Conservation (phyloP, 2,888 invertebrate species). For the Thecophora atra region DNA sequence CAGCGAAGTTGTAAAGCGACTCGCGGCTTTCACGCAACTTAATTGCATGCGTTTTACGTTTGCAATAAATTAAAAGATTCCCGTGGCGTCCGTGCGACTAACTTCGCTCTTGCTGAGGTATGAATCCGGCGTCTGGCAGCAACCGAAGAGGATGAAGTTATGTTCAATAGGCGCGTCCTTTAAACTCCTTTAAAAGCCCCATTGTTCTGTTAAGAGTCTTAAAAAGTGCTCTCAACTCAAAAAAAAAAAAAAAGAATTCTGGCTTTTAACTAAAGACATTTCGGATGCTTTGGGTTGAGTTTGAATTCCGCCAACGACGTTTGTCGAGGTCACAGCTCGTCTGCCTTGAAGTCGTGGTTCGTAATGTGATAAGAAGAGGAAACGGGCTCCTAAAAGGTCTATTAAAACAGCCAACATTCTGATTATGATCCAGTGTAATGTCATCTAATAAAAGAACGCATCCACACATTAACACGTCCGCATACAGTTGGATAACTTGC, state of each 20-base stretch:
- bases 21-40: background rate
- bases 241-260: too few species aligned
- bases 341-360: background rate
- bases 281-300: too few species aligned
- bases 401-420: conserved; percentile 12
- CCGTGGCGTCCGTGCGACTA: background rate
- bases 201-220: too few species aligned
- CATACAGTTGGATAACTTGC: background rate
- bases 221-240: too few species aligned
- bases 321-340: background rate
- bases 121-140: background rate
- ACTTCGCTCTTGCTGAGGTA: too few species aligned
- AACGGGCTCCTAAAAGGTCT: background rate
- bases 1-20: conserved; percentile 23
- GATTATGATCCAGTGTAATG: conserved; percentile 3
- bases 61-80: background rate
- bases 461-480: background rate
- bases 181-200: too few species aligned
- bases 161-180: background rate
- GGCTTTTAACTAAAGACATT: too few species aligned
- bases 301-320: too few species aligned
- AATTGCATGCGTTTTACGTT: conserved; percentile 9
- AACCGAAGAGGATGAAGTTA: background rate
- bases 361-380: background rate
- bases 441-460: background rate